Evolutionary conservation across 2,113 vertebrate species (phyloP).

Genomic region (Larimichthys crocea): DNA sequence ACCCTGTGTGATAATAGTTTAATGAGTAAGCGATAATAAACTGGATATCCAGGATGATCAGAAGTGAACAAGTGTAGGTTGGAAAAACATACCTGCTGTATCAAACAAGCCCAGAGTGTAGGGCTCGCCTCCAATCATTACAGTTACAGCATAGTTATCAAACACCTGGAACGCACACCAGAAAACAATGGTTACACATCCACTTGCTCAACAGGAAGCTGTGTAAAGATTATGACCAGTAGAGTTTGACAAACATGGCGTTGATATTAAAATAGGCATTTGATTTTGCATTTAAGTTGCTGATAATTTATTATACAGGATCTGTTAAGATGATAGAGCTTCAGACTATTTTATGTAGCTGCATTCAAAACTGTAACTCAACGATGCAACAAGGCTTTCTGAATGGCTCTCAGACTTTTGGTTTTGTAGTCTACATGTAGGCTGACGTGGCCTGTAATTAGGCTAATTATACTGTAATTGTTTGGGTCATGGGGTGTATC

Average conservation of each 20-base stretch:
- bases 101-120: constrained; percentile 99
- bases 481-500: neutral
- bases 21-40: too few relatives aligned
- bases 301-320: neutral
- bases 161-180: constrained; percentile 88
- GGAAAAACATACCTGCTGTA: constrained; percentile 91
- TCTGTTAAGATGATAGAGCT: neutral
- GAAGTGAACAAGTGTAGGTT: neutral
- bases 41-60: too few relatives aligned
- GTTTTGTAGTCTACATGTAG: neutral
- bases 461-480: neutral
- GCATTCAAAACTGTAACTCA: neutral
- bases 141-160: constrained; percentile 99
- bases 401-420: neutral
- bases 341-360: neutral
- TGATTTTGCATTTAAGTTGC: neutral
- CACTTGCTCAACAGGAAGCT: neutral
- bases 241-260: neutral
- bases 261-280: neutral
- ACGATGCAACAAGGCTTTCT: neutral
- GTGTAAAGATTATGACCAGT: neutral
- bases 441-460: neutral
- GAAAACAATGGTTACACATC: neutral
- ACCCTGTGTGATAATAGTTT: neutral
- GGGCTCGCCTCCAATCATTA: constrained; percentile 99